These are phyloP conservation scores for Cantharis lateralis DNA, from an alignment of 2,888 invertebrate species.

Conservation along the genomic window DNA sequence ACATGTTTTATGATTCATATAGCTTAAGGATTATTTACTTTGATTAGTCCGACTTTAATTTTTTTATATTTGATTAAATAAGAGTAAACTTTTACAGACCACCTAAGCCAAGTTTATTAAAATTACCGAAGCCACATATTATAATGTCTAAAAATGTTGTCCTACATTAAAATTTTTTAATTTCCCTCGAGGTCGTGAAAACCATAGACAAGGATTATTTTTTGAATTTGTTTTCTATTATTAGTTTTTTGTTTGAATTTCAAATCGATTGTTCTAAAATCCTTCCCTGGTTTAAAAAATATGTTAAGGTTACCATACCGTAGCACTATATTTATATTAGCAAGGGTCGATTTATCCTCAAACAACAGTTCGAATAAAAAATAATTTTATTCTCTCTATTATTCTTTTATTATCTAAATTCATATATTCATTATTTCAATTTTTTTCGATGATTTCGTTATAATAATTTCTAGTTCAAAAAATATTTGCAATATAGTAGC, in stretches of 20 bases:
- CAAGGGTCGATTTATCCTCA: not conserved
- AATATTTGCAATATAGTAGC: slow-evolving; percentile 38
- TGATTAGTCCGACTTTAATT: not conserved
- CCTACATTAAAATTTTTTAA: not conserved
- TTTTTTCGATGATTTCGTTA: not conserved
- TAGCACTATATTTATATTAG: not conserved
- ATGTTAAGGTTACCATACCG: not conserved
- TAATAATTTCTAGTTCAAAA: not conserved
- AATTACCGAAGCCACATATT: not conserved
- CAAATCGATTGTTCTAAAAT: not conserved
- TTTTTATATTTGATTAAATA: slow-evolving; percentile 3
- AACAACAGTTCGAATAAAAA: no score
- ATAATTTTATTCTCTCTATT: no score
- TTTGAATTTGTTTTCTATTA: not conserved
- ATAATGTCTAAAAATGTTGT: not conserved
- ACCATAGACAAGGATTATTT: not conserved
- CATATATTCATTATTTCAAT: no score
- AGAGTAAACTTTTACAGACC: not conserved
- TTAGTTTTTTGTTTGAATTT: not conserved
- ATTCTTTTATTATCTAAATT: no score
- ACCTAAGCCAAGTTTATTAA: not conserved
- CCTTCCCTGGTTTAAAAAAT: not conserved
- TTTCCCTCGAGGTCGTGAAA: not conserved
- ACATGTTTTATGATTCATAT: not conserved
- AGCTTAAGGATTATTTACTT: not conserved